These are phyloP conservation scores for Amphiprion ocellaris DNA, from an alignment of 2,113 vertebrate genomes.

Conservation along the genomic window DNA sequence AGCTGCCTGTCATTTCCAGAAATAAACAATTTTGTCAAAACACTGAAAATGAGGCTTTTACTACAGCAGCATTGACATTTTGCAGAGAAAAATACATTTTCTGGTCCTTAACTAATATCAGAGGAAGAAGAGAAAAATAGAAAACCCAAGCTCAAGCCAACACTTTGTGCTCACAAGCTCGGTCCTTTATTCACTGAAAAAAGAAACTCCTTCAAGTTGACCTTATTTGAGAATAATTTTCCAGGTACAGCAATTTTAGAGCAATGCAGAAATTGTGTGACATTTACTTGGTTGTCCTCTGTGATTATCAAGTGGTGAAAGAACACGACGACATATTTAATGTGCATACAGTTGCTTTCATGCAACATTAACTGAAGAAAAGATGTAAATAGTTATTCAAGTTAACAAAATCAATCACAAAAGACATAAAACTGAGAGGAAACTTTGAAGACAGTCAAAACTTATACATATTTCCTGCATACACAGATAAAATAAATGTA, in stretches of 20 bases:
- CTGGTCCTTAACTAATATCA: not conserved
- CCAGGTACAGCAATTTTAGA: too few relatives aligned
- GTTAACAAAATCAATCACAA: not conserved
- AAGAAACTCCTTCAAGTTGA: not conserved
- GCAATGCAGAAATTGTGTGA: too few relatives aligned
- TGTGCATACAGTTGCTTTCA: too few relatives aligned
- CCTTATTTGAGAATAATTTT: not conserved
- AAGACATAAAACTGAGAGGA: not conserved
- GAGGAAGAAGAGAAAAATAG: not conserved
- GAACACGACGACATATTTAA: too few relatives aligned
- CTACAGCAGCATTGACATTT: not conserved
- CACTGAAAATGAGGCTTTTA: not conserved
- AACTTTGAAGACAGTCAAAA: not conserved
- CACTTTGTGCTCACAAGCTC: not conserved
- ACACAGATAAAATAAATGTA: not conserved
- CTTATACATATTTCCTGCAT: not conserved
- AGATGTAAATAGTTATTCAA: too few relatives aligned
- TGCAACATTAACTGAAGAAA: too few relatives aligned
- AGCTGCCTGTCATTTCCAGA: conserved; percentile 21
- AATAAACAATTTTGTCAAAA: conserved; percentile 28
- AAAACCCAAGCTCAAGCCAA: conserved; percentile 27
- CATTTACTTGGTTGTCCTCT: too few relatives aligned
- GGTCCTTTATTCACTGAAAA: not conserved
- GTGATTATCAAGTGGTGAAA: too few relatives aligned
- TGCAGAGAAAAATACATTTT: not conserved